Evolutionary conservation across 2,888 invertebrate genomes (phyloP), one percentile per base, ranked within the genome.

Genomic region (Thymelicus sylvestris): DNA sequence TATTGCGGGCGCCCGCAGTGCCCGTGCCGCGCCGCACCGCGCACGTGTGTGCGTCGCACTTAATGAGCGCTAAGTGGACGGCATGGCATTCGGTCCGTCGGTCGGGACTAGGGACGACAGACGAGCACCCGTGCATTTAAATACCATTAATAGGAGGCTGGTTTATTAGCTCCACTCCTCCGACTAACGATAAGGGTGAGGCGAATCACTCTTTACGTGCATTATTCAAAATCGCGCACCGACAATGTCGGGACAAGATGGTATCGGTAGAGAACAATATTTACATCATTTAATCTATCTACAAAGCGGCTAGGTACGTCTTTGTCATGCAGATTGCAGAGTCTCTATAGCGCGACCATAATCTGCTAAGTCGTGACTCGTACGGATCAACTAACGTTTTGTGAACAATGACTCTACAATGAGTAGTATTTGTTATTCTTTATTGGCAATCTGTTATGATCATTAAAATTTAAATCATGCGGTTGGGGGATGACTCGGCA

Each of bases 1-100:
- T 63, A 55, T 68, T 62, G 68, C 61, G 67, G 50, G 61, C 62
- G 68, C 68, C 68, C 68, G 62, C 68, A 63, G 68, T n/a, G 55
- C n/a, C n/a, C n/a, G n/a, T n/a, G n/a, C n/a, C n/a, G n/a, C n/a
- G n/a, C 55, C 41, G 62, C 68, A 68, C 62, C 44, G 44, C 41
- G 62, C 68, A 68, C 62, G 68, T 55, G 68, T 55, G 41, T 62
- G 55, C 59, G 60, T 41, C 60, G 60, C 61, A 47, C 41, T 52
- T 44, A 62, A 62, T 62, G 67, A 62, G 52, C 62, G 52, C 10
- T 61, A 67, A 67, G 67, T 61, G 61, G 67, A 52, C 41, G 39
- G 61, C 50, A 50, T 2, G 10, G 44, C 10, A 44, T 10, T n/a
- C 44, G 39, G 44, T 12, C 12, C 10, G 12, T 8, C 44, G 12